Evolutionary conservation across 2,797 vertebrate species (phyloP).

Genomic region (Amblyraja radiata): DNA sequence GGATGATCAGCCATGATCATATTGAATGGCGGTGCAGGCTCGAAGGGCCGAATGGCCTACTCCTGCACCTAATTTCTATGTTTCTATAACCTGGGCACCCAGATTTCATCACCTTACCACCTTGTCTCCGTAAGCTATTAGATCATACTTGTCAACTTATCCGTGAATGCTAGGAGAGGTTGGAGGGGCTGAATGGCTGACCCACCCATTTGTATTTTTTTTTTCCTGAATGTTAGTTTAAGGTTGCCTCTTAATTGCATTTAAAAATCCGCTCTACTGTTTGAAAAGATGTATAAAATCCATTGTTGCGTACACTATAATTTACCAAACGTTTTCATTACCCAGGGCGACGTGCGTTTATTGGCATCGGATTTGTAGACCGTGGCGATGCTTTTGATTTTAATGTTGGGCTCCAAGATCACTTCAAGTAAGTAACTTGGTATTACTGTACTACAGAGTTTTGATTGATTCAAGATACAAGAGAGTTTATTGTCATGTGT

Average conservation of each 20-base stretch:
- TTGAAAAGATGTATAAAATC: neutral
- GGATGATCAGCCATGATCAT: too few relatives aligned
- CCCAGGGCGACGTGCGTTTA: conserved; percentile 85
- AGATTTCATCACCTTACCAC: too few relatives aligned
- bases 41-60: too few relatives aligned
- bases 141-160: too few relatives aligned
- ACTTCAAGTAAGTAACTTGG: conserved; percentile 82
- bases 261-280: neutral
- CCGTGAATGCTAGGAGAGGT: neutral
- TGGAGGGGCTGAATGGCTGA: neutral
- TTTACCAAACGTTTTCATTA: conserved; percentile 40
- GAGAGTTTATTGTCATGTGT: too few relatives aligned
- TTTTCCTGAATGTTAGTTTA: neutral
- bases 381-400: conserved; percentile 98
- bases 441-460: neutral
- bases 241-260: neutral
- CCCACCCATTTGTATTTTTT: neutral
- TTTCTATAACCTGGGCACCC: too few relatives aligned
- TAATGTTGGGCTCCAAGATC: conserved; percentile 91
- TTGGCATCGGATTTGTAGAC: conserved; percentile 87
- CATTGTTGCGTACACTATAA: neutral
- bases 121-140: too few relatives aligned
- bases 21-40: too few relatives aligned
- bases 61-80: too few relatives aligned
- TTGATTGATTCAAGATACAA: neutral